Conservation (phyloP, 1,140 invertebrate species). For the Sitobion miscanthi region DNA sequence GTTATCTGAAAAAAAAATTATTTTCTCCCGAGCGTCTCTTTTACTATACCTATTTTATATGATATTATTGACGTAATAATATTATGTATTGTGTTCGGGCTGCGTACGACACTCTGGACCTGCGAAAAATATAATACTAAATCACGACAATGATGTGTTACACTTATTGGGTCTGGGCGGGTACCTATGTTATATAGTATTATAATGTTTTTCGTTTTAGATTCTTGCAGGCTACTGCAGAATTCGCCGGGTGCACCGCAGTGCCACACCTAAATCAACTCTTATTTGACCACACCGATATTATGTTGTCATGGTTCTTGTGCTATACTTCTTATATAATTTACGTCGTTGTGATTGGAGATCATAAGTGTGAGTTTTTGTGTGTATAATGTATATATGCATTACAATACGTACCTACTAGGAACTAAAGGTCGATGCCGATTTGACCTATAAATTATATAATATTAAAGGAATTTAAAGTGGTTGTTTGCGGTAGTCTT, state of each 20-base stretch:
- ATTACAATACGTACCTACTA: no score
- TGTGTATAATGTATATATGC: no score
- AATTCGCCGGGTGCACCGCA: neutral
- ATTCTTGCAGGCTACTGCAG: neutral
- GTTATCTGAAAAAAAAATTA: neutral
- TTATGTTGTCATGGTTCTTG: no score
- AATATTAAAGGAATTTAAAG: neutral
- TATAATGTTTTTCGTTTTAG: conserved; percentile 2
- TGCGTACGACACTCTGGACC: no score
- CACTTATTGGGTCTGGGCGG: neutral
- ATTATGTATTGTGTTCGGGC: neutral
- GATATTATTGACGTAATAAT: neutral
- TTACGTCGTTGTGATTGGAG: neutral
- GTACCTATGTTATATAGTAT: neutral
- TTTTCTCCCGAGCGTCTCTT: neutral
- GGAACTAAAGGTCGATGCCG: neutral
- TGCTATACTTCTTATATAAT: no score
- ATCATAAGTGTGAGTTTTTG: neutral
- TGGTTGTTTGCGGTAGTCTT: neutral
- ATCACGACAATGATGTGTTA: neutral
- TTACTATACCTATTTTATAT: neutral
- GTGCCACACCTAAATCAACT: neutral
- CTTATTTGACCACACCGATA: neutral
- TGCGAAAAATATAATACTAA: no score
- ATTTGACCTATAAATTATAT: neutral